phyloP scores from a whole-genome alignment of 2,113 vertebrate genomes.

The Phocoena sinus region DNA sequence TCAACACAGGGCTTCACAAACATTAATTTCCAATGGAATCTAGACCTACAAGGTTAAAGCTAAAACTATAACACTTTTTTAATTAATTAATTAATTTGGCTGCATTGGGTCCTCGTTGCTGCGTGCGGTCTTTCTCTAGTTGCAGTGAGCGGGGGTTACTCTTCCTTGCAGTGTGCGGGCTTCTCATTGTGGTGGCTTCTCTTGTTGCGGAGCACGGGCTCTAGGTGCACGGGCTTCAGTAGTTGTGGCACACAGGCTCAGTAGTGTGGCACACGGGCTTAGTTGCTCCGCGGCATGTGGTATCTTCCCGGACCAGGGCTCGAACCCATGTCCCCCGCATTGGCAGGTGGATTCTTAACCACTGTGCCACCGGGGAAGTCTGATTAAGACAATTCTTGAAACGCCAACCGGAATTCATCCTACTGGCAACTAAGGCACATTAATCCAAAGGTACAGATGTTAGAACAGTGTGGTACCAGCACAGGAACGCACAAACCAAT shows the following conservation, averaged over 20 bases:
- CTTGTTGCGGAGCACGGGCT: no score
- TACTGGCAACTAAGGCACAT: rapidly evolving
- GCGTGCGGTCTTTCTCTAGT: no score
- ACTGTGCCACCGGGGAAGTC: background rate
- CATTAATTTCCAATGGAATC: no score
- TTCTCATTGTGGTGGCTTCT: no score
- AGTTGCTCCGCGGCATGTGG: background rate
- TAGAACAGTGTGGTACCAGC: rapidly evolving
- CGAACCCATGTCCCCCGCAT: background rate
- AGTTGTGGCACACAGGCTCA: background rate
- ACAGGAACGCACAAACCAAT: rapidly evolving
- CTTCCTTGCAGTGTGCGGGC: no score
- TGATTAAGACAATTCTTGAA: background rate
- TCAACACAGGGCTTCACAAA: background rate
- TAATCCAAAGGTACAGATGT: background rate
- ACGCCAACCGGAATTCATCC: background rate
- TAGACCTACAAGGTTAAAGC: background rate
- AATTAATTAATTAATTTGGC: no score
- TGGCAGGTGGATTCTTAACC: background rate
- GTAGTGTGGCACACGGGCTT: background rate
- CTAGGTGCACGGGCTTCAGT: no score
- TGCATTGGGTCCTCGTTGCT: no score
- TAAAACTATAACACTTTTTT: no score
- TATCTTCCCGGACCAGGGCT: background rate
- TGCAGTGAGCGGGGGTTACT: no score